Percentiles rank a stretch among this genome's conserved stretches.
These are phyloP conservation scores for fruit fly (Drosophila melanogaster) DNA, from an alignment of 1,140 invertebrate species.

Conservation along the genomic window Release_6_plus_ISO1_MT NT_037436.4:16839501-16840000, in stretches of 20 bases:
- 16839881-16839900: slow-evolving; percentile 42
- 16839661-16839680: slow-evolving; percentile 6
- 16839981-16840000: slow-evolving; percentile 34
- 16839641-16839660: slow-evolving; percentile 17
- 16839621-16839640: slow-evolving; percentile 62
- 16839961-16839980: slow-evolving; percentile 21
- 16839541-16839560: slow-evolving; percentile 60
- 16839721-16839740: slow-evolving; percentile 25
- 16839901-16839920: slow-evolving; percentile 56
- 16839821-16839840: slow-evolving; percentile 43
- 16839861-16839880: slow-evolving; percentile 32
- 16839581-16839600: slow-evolving; percentile 38
- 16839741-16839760: slow-evolving; percentile 22
- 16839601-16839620: slow-evolving; percentile 49
- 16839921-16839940: slow-evolving; percentile 38
- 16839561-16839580: slow-evolving; percentile 72
- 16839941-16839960: slow-evolving; percentile 47
- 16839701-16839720: not conserved
- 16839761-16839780: slow-evolving; percentile 25
- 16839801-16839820: slow-evolving; percentile 19
- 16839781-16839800: slow-evolving; percentile 36
- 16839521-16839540: slow-evolving; percentile 49
- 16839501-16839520: slow-evolving; percentile 67
- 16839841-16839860: slow-evolving; percentile 21
- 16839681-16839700: slow-evolving; percentile 22